phyloP scores from a whole-genome alignment of 2,113 vertebrate genomes.

The Pachycephala philippinensis region DNA sequence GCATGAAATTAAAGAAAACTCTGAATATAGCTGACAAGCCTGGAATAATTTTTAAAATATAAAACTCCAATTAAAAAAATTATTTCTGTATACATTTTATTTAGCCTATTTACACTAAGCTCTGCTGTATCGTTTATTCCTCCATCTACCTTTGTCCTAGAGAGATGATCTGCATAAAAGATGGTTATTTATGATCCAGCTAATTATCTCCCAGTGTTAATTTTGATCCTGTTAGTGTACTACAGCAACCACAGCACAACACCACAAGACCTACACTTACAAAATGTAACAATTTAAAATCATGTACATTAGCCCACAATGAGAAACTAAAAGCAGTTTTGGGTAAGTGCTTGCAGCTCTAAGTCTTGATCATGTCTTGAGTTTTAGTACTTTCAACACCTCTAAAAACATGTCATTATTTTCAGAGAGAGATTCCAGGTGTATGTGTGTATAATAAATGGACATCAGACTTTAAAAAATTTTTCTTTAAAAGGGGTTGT shows the following conservation, averaged over 20 bases:
- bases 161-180: background rate
- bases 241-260: background rate
- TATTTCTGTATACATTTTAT: background rate
- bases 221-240: background rate
- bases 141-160: background rate
- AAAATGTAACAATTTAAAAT: background rate
- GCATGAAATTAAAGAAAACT: constrained; percentile 19
- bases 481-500: background rate
- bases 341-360: background rate
- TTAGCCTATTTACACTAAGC: background rate
- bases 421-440: background rate
- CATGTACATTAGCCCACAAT: background rate
- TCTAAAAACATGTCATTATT: background rate
- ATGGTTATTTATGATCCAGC: background rate
- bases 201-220: background rate
- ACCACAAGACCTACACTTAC: background rate
- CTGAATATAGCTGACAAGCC: background rate
- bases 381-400: background rate
- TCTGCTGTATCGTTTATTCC: background rate
- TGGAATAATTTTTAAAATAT: background rate
- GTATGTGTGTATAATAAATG: background rate
- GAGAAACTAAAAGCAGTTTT: background rate
- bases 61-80: background rate
- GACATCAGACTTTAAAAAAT: background rate
- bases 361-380: background rate